Evolutionary conservation across 2,113 vertebrate species (phyloP).

Genomic region (Caretta caretta): DNA sequence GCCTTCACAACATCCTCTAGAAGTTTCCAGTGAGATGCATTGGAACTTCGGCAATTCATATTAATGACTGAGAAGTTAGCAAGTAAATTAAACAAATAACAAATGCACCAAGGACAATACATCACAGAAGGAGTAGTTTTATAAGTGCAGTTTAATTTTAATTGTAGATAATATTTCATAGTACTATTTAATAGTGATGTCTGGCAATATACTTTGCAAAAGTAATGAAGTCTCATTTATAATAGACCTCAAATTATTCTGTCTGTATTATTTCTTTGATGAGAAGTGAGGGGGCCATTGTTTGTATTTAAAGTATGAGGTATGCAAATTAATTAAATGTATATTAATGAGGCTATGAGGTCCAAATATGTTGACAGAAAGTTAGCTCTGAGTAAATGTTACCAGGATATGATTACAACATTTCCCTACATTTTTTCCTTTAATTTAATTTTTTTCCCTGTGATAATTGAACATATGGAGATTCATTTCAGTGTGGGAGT

Average conservation of each 20-base stretch:
- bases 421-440: slow-evolving; percentile 44
- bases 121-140: background rate
- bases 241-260: background rate
- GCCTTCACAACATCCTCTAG: no score
- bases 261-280: background rate
- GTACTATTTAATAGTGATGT: background rate
- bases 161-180: background rate
- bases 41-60: background rate
- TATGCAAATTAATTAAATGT: slow-evolving; percentile 20
- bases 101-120: background rate
- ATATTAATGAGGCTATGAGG: slow-evolving; percentile 40
- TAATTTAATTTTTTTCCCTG: background rate
- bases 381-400: slow-evolving; percentile 35
- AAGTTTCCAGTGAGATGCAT: background rate
- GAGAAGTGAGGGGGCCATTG: background rate
- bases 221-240: background rate
- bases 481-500: slow-evolving; percentile 70
- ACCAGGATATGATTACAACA: background rate
- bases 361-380: slow-evolving; percentile 35
- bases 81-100: slow-evolving; percentile 3
- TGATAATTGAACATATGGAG: slow-evolving; percentile 68
- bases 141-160: background rate
- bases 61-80: background rate
- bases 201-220: background rate
- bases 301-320: slow-evolving; percentile 14